A percentile compares a stretch with the other conserved stretches of the same genome.
Evolutionary conservation across 1,140 invertebrate species (phyloP).

Genomic region (Cydia strobilella): DNA sequence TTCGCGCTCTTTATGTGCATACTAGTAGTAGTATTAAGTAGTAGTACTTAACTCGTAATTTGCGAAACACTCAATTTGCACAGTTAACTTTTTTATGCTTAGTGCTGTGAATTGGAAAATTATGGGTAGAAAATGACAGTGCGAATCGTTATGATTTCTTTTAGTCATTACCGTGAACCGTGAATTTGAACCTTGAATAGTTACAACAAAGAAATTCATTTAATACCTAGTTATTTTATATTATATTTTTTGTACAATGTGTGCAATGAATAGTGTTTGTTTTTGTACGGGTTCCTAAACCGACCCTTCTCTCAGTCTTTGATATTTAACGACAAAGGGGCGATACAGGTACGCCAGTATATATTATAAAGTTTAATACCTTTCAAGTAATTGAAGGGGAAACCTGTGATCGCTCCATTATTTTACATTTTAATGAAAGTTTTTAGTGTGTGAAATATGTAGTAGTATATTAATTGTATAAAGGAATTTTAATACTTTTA

Average conservation of each 20-base stretch:
- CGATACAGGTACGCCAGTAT: neutral
- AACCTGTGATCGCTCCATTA: neutral
- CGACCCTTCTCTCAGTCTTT: neutral
- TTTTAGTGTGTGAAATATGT: too few species aligned
- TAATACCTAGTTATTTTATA: too few species aligned
- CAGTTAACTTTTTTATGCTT: neutral
- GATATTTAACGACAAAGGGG: neutral
- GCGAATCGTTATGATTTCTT: neutral
- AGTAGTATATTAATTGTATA: too few species aligned
- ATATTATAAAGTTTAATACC: neutral
- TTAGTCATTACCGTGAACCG: neutral
- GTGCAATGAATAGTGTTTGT: neutral
- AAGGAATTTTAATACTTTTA: too few species aligned
- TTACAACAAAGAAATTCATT: neutral
- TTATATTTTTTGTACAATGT: neutral
- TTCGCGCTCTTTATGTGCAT: slow-evolving; percentile 12
- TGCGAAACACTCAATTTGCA: neutral
- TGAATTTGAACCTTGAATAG: neutral
- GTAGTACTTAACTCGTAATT: too few species aligned
- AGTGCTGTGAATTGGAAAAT: neutral
- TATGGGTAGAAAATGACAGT: neutral
- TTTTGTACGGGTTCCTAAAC: neutral
- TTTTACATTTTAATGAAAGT: too few species aligned
- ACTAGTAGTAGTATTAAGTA: too few species aligned
- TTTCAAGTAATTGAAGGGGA: neutral